Base-by-base conservation (phyloP, 2,888 invertebrate genomes). In the Proisotoma minuta region DNA sequence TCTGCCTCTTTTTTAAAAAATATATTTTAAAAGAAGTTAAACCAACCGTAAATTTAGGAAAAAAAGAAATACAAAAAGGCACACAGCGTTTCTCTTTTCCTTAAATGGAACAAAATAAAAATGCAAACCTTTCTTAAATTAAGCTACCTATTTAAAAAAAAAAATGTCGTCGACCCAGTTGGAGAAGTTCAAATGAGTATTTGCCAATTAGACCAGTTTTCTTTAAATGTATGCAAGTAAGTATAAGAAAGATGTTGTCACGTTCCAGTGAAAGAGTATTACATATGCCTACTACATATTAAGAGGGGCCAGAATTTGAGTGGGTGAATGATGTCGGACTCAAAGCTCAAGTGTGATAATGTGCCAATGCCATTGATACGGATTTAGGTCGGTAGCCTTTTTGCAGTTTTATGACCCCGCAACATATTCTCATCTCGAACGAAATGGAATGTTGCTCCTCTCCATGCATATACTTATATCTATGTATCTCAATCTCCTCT, bases 321-420 rank as follows among this genome's bases (percentile, higher is more conserved):
- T 43, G 43, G 43, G 43, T 43, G 43, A 20, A n/a, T 43, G 5
- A 18, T 10, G 15, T 34, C n/a, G n/a, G n/a, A n/a, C n/a, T n/a
- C n/a, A 15, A 43, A 4, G 43, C 5, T 43, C 18, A 5, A n/a
- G 18, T n/a, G n/a, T 43, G 18, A 43, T 43, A 43, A 43, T 43
- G 43, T 43, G 43, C 43, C 43, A 43, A 43, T 43, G 43, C 43
- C 43, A 43, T 20, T 34, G 34, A 20, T 43, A 43, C 43, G 20
- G 43, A 43, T 43, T 43, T 43, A 43, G 43, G 43, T 43, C 43
- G 43, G 43, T 43, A 43, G 43, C 43, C 43, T 43, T 43, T 43
- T n/a, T 4, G 5, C 43, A 43, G 43, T 43, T 43, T 43, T 43
- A 15, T 43, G 43, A 43, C 43, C 43, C 43, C 43, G 20, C 10